Conservation (phyloP, 2,888 invertebrate species). For the Clanis bilineata region DNA sequence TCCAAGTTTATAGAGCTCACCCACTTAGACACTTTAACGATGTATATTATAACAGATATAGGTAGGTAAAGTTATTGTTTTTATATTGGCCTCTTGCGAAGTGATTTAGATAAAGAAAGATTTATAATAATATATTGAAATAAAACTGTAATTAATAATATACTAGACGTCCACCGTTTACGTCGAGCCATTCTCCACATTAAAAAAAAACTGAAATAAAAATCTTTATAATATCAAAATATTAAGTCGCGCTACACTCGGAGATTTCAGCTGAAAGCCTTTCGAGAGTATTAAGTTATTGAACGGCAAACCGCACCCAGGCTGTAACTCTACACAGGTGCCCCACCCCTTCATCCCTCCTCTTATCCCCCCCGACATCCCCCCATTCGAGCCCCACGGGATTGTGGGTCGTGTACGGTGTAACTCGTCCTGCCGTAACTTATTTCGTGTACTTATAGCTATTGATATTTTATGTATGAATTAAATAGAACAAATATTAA, state of each 20-base stretch:
- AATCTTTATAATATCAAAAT: conserved; percentile 49
- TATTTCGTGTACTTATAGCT: conserved; percentile 63
- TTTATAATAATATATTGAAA: no score
- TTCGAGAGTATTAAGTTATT: conserved; percentile 82
- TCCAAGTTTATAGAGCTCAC: neutral
- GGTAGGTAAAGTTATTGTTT: no score
- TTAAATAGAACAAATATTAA: no score
- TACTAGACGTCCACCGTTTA: no score
- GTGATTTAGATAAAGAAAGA: no score
- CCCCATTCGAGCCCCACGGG: conserved; percentile 27
- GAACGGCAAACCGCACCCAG: conserved; percentile 83
- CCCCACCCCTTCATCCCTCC: conserved; percentile 27
- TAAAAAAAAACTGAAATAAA: conserved; percentile 16
- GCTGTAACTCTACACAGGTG: conserved; percentile 73
- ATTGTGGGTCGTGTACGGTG: conserved; percentile 50
- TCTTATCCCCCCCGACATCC: neutral
- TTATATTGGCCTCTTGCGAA: no score
- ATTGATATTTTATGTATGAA: conserved; percentile 33
- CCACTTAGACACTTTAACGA: neutral
- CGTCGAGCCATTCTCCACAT: conserved; percentile 6
- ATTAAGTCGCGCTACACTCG: conserved; percentile 41
- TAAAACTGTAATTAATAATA: no score
- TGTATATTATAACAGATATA: no score
- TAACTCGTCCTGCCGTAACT: conserved; percentile 47
- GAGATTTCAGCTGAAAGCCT: conserved; percentile 82